Evolutionary conservation across 1,140 invertebrate species (phyloP).

Genomic region (Zophobas morio): DNA sequence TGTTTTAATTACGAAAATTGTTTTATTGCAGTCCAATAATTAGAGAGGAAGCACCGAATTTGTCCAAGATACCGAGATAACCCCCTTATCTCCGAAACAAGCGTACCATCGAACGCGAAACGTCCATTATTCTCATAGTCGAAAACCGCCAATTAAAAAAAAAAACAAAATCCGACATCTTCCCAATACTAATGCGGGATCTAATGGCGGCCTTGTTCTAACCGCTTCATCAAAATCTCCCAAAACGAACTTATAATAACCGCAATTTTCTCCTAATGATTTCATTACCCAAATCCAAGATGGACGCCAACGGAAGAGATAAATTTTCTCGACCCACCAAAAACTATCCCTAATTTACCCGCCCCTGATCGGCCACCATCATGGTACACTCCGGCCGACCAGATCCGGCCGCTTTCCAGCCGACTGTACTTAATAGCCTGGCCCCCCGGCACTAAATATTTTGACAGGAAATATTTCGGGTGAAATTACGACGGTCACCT

Average conservation of each 20-base stretch:
- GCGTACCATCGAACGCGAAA: constrained; percentile 22
- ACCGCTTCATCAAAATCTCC: constrained; percentile 34
- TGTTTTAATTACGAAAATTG: constrained; percentile 34
- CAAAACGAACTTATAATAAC: constrained; percentile 23
- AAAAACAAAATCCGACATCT: constrained; percentile 16
- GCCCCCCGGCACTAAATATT: constrained; percentile 33
- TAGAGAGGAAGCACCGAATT: constrained; percentile 40
- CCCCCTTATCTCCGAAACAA: constrained; percentile 1
- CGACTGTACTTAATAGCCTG: constrained; percentile 24
- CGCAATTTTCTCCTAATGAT: constrained; percentile 20
- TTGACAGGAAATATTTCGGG: constrained; percentile 12
- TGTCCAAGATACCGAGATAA: constrained; percentile 32
- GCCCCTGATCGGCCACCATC: constrained; percentile 13
- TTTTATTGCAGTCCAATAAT: constrained; percentile 31
- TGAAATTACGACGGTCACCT: constrained; percentile 32
- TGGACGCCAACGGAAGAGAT: constrained; percentile 23
- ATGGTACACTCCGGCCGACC: not conserved
- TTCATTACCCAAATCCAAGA: constrained; percentile 28
- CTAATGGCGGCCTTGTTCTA: constrained; percentile 19
- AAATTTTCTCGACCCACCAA: constrained; percentile 15
- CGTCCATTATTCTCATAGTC: constrained; percentile 22
- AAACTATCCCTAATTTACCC: constrained; percentile 37
- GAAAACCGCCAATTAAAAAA: constrained; percentile 32
- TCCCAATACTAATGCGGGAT: not conserved
- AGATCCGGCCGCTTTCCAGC: not conserved